Percentiles rank a stretch among this genome's conserved stretches.
These are phyloP conservation scores for Silurus asotus DNA, from an alignment of 2,113 vertebrate species.

Conservation along the genomic window DNA sequence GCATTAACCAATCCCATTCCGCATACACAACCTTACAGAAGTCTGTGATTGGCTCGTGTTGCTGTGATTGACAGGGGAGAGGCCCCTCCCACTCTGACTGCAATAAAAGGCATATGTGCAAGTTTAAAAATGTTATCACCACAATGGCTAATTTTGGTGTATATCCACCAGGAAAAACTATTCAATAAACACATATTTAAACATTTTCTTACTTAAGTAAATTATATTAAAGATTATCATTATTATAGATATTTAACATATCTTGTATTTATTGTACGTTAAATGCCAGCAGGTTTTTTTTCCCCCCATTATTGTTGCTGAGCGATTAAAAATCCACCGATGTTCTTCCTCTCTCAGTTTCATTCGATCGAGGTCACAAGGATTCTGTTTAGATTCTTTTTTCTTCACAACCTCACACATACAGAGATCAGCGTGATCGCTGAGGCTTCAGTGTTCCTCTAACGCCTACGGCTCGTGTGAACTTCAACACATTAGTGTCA, in stretches of 20 bases:
- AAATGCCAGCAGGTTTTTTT: not conserved
- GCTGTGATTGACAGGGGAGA: not conserved
- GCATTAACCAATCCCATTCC: not conserved
- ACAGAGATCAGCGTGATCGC: not conserved
- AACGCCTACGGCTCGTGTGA: not conserved
- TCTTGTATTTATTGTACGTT: not conserved
- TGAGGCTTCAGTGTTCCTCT: not conserved
- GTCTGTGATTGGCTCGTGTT: not conserved
- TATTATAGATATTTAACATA: not conserved
- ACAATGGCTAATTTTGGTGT: not conserved
- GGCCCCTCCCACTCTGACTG: not conserved
- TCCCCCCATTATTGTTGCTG: not conserved
- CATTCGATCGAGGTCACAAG: not conserved
- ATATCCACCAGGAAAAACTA: not conserved
- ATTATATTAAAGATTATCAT: not conserved
- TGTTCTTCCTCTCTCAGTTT: not conserved
- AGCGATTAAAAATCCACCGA: not conserved
- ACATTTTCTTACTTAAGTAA: not conserved
- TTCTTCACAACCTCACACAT: slow-evolving; percentile 10
- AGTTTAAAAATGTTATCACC: not conserved
- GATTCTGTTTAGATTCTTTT: not conserved
- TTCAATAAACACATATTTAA: no score
- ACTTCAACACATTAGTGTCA: not conserved
- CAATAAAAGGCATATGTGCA: not conserved
- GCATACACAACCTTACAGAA: not conserved